Evolutionary conservation across 2,113 vertebrate species (phyloP).

Genomic region (Tachycineta bicolor): DNA sequence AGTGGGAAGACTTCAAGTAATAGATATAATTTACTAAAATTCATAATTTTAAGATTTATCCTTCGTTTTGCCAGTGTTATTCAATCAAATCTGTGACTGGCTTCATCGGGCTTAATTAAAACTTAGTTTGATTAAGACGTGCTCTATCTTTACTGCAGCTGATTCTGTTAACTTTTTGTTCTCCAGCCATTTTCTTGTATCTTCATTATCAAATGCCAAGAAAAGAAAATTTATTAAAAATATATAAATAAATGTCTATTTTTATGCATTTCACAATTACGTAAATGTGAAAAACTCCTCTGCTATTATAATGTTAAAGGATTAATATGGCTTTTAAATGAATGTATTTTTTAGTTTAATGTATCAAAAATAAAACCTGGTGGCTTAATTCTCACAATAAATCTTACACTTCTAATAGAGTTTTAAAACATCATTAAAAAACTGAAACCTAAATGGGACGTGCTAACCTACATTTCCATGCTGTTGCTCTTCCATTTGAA

Average conservation of each 20-base stretch:
- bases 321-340: neutral
- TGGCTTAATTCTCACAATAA: neutral
- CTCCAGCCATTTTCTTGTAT: neutral
- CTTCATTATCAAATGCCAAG: neutral
- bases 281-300: neutral
- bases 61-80: neutral
- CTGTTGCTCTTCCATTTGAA: neutral
- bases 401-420: neutral
- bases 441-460: neutral
- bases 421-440: constrained; percentile 16
- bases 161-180: neutral
- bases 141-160: neutral
- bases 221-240: neutral
- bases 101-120: neutral
- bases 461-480: neutral
- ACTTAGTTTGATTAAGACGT: neutral
- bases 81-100: neutral
- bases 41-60: neutral
- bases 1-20: neutral
- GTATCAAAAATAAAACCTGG: neutral
- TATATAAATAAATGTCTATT: neutral
- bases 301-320: neutral
- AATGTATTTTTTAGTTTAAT: neutral
- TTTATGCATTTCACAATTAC: neutral
- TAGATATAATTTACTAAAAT: neutral